Evolutionary conservation across 1,140 invertebrate genomes (phyloP), one percentile per base, ranked within the genome.

Genomic region (Anastrepha obliqua): DNA sequence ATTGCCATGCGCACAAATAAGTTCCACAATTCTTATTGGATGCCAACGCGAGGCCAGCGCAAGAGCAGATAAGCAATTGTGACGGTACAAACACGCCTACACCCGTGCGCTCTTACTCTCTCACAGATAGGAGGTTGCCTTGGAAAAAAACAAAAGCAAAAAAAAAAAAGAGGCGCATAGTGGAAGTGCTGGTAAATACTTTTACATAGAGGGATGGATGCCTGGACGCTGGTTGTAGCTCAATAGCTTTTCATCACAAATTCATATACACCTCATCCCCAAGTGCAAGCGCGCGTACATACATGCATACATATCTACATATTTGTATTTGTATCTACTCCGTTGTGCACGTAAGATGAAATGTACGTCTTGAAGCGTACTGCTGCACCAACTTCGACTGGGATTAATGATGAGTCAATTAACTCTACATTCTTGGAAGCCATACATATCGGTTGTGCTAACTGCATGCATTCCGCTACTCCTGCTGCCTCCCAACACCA

Each of bases 321-420:
- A 70, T 70, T 0, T 0, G 39, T 70, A 74, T 47, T 3, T 15
- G 17, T 44, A n/a, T 47, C 8, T 74, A 5, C 44, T 42, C 44
- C 44, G 70, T 39, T 74, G 47, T 74, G 8, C 44, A 74, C 42
- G 44, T 74, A 47, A 74, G 44, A 74, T 74, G 42, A 17, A 51
- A 74, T 44, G n/a, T 74, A 55, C 74, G 74, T 81, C 74, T 81
- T 81, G 47, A 81, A 51, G 42, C 7, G 17, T 81, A 81, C 74
- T 55, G 13, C 20, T 55, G 13, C 20, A 81, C 47, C 74, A 81
- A 81, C 74, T 81, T 11, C 17, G 47, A 51, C 74, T 81, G 74
- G 74, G 74, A 74, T 74, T 74, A 85, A 85, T 60, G 81, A 86
- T 86, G 85, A 86, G 85, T 86, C 85, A 86, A 86, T 86, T 86